These are phyloP conservation scores for Bombus pyrosoma DNA, from an alignment of 1,140 invertebrate species.

Conservation along the genomic window DNA sequence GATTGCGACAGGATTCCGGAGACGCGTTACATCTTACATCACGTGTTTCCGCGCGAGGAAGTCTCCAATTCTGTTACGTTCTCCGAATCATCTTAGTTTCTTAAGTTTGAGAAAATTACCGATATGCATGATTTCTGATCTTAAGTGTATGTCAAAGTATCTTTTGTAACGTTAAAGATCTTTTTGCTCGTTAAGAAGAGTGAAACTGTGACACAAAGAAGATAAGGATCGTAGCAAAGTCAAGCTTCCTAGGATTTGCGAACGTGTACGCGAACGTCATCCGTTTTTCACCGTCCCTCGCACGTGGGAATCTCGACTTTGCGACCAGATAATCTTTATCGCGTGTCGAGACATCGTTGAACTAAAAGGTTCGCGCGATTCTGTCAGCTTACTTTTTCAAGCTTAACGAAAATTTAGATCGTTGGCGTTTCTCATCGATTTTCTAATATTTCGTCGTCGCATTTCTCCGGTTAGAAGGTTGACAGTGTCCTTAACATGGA, in stretches of 20 bases:
- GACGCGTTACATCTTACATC: neutral
- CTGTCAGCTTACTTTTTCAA: neutral
- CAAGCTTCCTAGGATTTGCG: neutral
- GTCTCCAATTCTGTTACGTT: neutral
- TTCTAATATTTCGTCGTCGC: too few species aligned
- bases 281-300: neutral
- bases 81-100: too few species aligned
- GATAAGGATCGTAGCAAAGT: too few species aligned
- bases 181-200: too few species aligned
- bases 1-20: too few species aligned
- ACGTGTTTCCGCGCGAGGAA: neutral
- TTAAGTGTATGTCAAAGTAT: too few species aligned
- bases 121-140: too few species aligned
- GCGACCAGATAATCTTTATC: slow-evolving; percentile 15
- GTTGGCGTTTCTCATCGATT: too few species aligned
- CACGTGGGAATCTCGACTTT: slow-evolving; percentile 27
- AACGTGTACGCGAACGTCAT: neutral
- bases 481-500: slow-evolving; percentile 28
- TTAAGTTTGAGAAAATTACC: too few species aligned
- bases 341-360: neutral
- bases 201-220: too few species aligned
- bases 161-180: too few species aligned
- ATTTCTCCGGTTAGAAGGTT: neutral
- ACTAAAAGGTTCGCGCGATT: neutral
- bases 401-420: too few species aligned